Evolutionary conservation across 2,797 vertebrate genomes (phyloP).

Genomic region (Artibeus lituratus): DNA sequence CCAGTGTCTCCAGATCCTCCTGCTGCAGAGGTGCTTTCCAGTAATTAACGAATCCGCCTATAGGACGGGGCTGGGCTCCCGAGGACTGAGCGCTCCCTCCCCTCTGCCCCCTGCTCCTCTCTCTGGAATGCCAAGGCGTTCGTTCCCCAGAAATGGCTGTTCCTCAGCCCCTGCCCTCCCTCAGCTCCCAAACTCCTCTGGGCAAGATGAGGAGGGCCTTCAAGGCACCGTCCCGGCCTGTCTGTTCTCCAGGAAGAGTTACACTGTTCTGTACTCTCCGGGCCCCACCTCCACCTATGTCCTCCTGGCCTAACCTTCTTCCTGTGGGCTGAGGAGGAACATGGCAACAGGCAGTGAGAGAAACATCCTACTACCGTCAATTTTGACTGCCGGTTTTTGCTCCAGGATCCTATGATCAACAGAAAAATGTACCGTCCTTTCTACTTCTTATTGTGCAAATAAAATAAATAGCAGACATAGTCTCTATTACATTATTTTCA

Average conservation of each 20-base stretch:
- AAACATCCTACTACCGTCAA: not conserved
- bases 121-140: constrained; percentile 22
- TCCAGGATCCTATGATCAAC: not conserved
- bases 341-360: not conserved
- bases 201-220: not conserved
- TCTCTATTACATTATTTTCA: constrained; percentile 22
- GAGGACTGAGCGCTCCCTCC: not conserved
- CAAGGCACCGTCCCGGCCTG: too few relatives aligned
- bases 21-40: constrained; percentile 56
- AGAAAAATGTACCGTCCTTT: not conserved
- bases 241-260: not conserved
- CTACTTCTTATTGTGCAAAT: not conserved
- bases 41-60: constrained; percentile 50
- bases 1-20: constrained; percentile 23
- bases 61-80: constrained; percentile 11
- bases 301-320: not conserved
- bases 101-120: not conserved
- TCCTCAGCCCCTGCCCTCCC: not conserved
- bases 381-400: not conserved
- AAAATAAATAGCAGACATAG: not conserved
- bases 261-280: not conserved
- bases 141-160: not conserved
- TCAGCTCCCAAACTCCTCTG: not conserved
- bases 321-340: not conserved
- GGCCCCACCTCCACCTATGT: not conserved